Conservation (phyloP, 2,113 vertebrate genomes). For the Pollimyrus isidori region DNA sequence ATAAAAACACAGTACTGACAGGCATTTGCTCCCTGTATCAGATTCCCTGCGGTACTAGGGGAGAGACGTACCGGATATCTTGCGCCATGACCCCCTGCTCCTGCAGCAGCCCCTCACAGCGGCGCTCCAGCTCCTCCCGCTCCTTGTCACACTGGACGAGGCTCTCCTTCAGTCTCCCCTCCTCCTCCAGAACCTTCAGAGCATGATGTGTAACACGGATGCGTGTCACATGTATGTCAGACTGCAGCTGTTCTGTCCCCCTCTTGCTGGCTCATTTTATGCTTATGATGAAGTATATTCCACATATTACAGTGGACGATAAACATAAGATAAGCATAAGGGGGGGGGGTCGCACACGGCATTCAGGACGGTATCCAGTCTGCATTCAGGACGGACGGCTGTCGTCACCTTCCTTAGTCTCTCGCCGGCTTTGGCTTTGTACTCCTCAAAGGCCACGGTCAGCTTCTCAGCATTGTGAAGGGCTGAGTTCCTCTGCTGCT, state of each 20-base stretch:
- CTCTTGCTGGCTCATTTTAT: not conserved
- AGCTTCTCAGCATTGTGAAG: constrained; percentile 75
- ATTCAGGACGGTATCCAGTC: not conserved
- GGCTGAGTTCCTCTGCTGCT: constrained; percentile 85
- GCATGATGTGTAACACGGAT: not conserved
- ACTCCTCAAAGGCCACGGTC: constrained; percentile 74
- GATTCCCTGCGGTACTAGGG: not conserved
- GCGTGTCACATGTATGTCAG: not conserved
- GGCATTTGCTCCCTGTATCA: not conserved
- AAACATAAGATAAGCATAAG: not conserved
- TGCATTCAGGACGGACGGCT: not conserved
- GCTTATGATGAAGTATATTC: not conserved
- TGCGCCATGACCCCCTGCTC: constrained; percentile 59
- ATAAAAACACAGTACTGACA: not conserved
- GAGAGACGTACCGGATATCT: constrained; percentile 61
- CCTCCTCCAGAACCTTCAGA: constrained; percentile 72
- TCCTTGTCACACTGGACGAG: constrained; percentile 68
- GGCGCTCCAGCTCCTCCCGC: constrained; percentile 65
- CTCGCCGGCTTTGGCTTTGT: constrained; percentile 67
- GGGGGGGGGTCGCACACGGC: no score
- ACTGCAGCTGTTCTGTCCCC: not conserved
- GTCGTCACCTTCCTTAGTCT: constrained; percentile 69
- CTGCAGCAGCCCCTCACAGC: constrained; percentile 53
- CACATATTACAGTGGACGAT: not conserved
- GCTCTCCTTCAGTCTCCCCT: constrained; percentile 62